Conservation (phyloP, 2,113 vertebrate species). For the Rhizomys pruinosus region DNA sequence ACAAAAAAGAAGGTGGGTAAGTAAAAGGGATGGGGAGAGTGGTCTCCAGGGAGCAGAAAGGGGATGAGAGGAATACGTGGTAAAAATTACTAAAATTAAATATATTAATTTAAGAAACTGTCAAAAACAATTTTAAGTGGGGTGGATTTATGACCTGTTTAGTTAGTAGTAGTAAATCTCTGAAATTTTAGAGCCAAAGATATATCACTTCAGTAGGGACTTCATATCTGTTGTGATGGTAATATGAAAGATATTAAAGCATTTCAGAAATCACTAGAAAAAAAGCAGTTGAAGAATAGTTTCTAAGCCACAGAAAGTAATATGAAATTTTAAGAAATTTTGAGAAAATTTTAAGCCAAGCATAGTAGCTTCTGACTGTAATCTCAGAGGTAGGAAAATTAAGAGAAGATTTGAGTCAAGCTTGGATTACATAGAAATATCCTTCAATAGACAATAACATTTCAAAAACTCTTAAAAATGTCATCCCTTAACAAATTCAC, state of each 20-base stretch:
- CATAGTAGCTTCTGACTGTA: neutral
- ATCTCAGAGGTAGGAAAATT: neutral
- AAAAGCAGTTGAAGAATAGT: neutral
- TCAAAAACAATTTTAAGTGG: neutral
- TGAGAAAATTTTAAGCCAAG: neutral
- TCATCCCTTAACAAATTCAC: neutral
- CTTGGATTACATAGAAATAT: neutral
- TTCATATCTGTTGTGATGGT: neutral
- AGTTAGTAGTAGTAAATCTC: neutral
- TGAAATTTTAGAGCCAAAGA: neutral
- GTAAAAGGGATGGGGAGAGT: neutral
- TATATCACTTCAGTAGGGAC: neutral
- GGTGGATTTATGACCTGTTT: rapidly evolving
- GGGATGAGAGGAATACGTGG: neutral
- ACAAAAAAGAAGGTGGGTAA: neutral
- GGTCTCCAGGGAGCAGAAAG: neutral
- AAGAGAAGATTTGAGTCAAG: neutral
- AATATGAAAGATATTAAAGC: neutral
- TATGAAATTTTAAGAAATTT: no score
- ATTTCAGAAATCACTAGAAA: neutral
- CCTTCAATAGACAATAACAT: neutral
- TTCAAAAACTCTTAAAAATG: neutral
- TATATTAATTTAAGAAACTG: neutral
- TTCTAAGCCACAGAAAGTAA: no score
- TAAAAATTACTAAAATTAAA: neutral